A percentile compares a stretch with the other conserved stretches of the same genome.
Conservation (phyloP, 2,113 vertebrate genomes). For the Lophius piscatorius region DNA sequence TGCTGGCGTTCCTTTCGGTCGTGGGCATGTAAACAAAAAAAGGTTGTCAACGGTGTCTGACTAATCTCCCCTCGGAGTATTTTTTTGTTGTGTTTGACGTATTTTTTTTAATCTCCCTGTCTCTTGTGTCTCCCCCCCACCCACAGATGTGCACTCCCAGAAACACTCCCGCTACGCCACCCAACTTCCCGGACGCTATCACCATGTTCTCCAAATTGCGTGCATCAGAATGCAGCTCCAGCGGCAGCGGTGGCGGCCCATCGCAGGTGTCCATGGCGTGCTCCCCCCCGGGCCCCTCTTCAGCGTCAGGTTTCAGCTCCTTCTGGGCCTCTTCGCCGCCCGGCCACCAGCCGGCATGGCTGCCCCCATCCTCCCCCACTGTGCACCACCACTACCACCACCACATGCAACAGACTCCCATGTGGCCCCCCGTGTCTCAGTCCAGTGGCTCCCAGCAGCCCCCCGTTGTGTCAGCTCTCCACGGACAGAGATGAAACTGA, state of each 20-base stretch:
- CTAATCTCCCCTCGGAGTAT: not conserved
- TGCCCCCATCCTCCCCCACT: slow-evolving; percentile 88
- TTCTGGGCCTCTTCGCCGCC: slow-evolving; percentile 92
- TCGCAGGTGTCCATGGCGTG: slow-evolving; percentile 84
- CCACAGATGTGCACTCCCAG: slow-evolving; percentile 94
- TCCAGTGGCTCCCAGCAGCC: slow-evolving; percentile 80
- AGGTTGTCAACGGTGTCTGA: too few relatives aligned
- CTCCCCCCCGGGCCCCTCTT: slow-evolving; percentile 81
- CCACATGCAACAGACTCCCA: slow-evolving; percentile 82
- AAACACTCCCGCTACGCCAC: slow-evolving; percentile 94
- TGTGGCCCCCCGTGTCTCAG: slow-evolving; percentile 85
- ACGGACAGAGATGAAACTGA: slow-evolving; percentile 90
- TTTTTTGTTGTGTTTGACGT: not conserved
- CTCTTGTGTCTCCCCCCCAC: not conserved
- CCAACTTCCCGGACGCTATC: slow-evolving; percentile 94
- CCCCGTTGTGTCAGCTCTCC: slow-evolving; percentile 81
- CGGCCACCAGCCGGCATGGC: slow-evolving; percentile 84
- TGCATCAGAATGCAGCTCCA: slow-evolving; percentile 82
- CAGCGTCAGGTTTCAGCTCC: slow-evolving; percentile 82
- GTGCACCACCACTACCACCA: slow-evolving; percentile 70
- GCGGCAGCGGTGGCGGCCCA: slow-evolving; percentile 75
- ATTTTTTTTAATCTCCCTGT: not conserved
- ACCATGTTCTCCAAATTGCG: slow-evolving; percentile 97
- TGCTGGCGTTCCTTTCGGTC: too few relatives aligned
- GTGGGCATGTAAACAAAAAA: too few relatives aligned